A percentile compares a stretch with the other conserved stretches of the same genome.
phyloP scores from a whole-genome alignment of 2,888 invertebrate genomes.

The Netelia melanura region DNA sequence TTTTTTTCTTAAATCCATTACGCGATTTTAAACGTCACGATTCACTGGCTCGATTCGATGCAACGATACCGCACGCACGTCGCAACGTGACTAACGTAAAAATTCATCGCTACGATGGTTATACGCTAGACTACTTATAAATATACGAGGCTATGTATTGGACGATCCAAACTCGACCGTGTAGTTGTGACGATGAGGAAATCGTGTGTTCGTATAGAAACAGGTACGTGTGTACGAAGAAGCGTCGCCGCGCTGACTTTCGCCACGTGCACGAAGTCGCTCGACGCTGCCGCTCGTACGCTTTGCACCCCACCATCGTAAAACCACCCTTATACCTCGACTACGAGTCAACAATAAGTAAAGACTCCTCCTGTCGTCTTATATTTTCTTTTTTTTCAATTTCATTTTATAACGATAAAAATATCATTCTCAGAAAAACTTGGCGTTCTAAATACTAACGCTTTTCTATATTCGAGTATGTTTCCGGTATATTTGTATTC shows the following conservation, averaged over 20 bases:
- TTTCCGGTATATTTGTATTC: too few relatives aligned
- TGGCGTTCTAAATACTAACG: too few relatives aligned
- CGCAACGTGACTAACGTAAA: slow-evolving; percentile 59
- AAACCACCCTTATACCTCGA: background rate
- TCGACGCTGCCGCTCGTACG: slow-evolving; percentile 30
- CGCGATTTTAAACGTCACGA: background rate
- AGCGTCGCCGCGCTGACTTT: slow-evolving; percentile 47
- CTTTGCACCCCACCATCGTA: slow-evolving; percentile 45
- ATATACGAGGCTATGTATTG: slow-evolving; percentile 19
- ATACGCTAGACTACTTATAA: slow-evolving; percentile 31
- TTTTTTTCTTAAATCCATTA: too few relatives aligned
- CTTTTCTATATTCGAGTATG: too few relatives aligned
- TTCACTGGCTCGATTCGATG: slow-evolving; percentile 1
- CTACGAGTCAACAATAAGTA: background rate
- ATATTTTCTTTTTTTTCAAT: background rate
- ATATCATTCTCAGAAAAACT: background rate
- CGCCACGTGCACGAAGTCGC: slow-evolving; percentile 61
- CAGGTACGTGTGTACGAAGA: slow-evolving; percentile 14
- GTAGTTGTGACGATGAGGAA: background rate
- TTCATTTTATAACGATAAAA: background rate
- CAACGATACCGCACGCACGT: slow-evolving; percentile 50
- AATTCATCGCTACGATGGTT: slow-evolving; percentile 50
- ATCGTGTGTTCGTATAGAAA: background rate
- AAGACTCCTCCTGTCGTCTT: background rate
- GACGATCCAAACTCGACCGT: background rate